Evolutionary conservation across 2,797 vertebrate species (phyloP), one percentile per base, ranked within the genome.

Genomic region (Heteromormyrus szaboi): DNA sequence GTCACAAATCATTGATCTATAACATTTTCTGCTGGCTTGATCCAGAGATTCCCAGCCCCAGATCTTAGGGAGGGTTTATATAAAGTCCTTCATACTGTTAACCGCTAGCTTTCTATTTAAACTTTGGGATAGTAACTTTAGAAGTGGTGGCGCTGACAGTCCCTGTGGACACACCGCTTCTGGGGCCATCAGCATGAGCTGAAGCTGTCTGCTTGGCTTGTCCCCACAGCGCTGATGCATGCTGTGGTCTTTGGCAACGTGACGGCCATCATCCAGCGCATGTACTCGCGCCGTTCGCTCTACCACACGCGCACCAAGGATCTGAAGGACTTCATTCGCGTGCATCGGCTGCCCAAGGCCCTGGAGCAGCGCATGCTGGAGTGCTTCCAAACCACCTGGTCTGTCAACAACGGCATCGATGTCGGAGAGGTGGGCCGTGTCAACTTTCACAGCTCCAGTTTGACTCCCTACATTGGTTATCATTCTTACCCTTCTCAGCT

Each of bases 281-380:
- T 93, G 92, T 93, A 93, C 83, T 93, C 92, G 2, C 92, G 92
- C 1, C 91, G 92, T 0, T 93, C 92, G 22, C 90, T 92, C 2
- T 93, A 92, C 89, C 92, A 93, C 88, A 93, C 92, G 3, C 92
- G 92, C 87, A 93, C 92, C 88, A 93, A 93, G 88, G 92, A 93
- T 89, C 90, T 93, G 25, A 93, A 93, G 90, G 92, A 93, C 87
- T 93, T 93, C 89, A 93, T 93, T 22, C 91, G 92, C 17, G 92
- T 93, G 81, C 92, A 93, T 53, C 92, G 92, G 33, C 89, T 93
- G 59, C 92, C 92, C 79, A 93, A 92, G 87, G 90, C 89, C 76
- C 89, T 93, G 22, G 92, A 93, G 88, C 92, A 93, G 87, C 89
- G 92, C n/a, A 90, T 93, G 90, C 84, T 93, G 29, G 92, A 93